Conservation (phyloP, 1,140 invertebrate species). For the Teleopsis dalmanni region DNA sequence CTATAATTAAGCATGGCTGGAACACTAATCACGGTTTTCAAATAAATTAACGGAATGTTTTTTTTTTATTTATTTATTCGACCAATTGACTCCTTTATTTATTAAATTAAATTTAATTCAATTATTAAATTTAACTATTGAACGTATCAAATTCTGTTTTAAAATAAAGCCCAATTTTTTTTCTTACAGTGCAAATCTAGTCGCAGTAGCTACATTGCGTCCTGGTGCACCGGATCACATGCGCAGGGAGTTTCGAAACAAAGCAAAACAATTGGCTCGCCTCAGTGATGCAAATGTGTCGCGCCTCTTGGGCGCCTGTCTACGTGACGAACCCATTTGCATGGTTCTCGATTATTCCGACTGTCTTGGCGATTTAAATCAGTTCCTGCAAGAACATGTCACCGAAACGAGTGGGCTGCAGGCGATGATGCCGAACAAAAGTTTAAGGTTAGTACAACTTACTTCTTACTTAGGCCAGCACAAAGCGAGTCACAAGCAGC, state of each 20-base stretch:
- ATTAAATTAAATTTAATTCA: not conserved
- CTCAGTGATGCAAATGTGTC: constrained; percentile 73
- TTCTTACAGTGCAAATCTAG: constrained; percentile 51
- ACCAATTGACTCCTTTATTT: not conserved
- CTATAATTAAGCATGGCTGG: no score
- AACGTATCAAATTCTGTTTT: no score
- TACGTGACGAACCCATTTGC: constrained; percentile 64
- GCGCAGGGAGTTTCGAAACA: constrained; percentile 56
- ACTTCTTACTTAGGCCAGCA: no score
- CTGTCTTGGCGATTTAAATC: constrained; percentile 62
- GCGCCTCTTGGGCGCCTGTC: constrained; percentile 68
- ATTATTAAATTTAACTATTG: no score
- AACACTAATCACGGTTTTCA: no score
- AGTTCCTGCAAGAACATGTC: constrained; percentile 68
- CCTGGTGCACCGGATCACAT: constrained; percentile 55
- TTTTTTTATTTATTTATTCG: not conserved
- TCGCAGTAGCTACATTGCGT: constrained; percentile 67
- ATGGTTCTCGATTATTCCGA: constrained; percentile 57
- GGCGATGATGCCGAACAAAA: constrained; percentile 14
- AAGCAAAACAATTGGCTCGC: constrained; percentile 64
- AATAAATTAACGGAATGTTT: not conserved
- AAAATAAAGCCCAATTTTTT: no score
- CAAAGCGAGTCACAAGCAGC: no score
- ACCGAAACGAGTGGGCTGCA: constrained; percentile 52
- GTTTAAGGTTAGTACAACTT: constrained; percentile 15